Evolutionary conservation across 2,113 vertebrate genomes (phyloP).

Genomic region (Larimichthys crocea): DNA sequence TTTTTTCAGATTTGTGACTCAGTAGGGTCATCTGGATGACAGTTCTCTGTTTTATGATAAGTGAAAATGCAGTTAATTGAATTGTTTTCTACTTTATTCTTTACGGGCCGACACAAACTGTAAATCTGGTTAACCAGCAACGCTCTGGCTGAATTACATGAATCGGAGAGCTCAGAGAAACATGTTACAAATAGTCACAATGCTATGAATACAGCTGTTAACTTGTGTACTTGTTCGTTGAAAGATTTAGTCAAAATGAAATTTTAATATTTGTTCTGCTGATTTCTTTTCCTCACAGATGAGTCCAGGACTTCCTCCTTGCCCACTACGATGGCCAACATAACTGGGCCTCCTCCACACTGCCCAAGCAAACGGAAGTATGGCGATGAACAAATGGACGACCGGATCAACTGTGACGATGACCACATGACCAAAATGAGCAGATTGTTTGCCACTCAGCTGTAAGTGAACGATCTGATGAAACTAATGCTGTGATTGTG

Average conservation of each 20-base stretch:
- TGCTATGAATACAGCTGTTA: background rate
- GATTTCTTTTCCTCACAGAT: slow-evolving; percentile 85
- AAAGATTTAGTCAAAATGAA: background rate
- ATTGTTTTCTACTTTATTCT: background rate
- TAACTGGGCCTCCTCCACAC: slow-evolving; percentile 90
- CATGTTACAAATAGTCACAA: background rate
- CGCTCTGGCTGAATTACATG: background rate
- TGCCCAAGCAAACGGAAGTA: slow-evolving; percentile 95
- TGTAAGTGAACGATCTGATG: slow-evolving; percentile 85
- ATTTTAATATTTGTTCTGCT: slow-evolving; percentile 39
- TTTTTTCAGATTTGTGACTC: background rate
- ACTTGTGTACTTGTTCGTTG: background rate
- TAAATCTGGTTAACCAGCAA: background rate
- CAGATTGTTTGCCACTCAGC: slow-evolving; percentile 91
- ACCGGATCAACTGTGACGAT: slow-evolving; percentile 89
- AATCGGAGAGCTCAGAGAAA: background rate
- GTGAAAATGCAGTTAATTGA: background rate
- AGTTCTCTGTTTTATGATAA: background rate
- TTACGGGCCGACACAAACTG: background rate
- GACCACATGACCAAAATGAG: slow-evolving; percentile 95
- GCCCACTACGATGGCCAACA: slow-evolving; percentile 86
- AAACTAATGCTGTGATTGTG: too few species aligned
- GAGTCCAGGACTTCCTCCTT: slow-evolving; percentile 92
- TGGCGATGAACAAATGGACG: slow-evolving; percentile 90
- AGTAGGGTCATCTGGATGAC: background rate